These are phyloP conservation scores for Nycticebus coucang DNA, from an alignment of 2,113 vertebrate species.

Conservation along the genomic window DNA sequence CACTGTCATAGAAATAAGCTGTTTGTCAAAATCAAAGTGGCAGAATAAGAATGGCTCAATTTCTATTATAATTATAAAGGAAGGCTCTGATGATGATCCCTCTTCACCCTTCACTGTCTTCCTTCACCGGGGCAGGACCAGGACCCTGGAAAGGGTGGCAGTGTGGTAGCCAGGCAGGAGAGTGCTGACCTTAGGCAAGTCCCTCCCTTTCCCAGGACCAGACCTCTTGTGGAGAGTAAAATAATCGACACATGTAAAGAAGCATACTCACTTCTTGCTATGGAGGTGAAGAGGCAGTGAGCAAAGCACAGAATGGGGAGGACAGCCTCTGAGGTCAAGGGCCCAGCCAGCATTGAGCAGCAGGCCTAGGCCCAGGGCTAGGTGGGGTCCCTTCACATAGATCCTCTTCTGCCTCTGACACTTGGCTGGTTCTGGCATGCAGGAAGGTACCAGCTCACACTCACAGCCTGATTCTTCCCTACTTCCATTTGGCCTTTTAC, in stretches of 20 bases:
- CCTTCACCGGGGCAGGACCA: accelerated
- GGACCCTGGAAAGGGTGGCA: no score
- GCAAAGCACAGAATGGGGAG: background rate
- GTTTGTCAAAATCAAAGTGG: background rate
- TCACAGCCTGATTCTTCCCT: background rate
- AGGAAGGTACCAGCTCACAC: background rate
- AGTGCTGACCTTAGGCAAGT: accelerated
- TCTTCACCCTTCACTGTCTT: background rate
- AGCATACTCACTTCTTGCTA: background rate
- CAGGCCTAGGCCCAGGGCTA: no score
- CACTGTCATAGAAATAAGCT: background rate
- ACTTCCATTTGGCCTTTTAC: background rate
- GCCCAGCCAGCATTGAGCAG: background rate
- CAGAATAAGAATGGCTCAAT: background rate
- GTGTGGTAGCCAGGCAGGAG: background rate
- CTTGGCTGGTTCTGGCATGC: background rate
- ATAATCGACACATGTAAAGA: background rate
- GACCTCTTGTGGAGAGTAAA: background rate
- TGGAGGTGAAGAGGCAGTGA: background rate
- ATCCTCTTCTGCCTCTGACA: background rate
- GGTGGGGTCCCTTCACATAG: background rate
- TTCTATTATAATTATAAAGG: background rate
- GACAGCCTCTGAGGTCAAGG: background rate
- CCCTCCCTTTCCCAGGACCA: background rate
- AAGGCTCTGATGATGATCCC: background rate